These are phyloP conservation scores for Mythimna lalbum DNA, from an alignment of 2,888 invertebrate genomes.

Conservation along the genomic window DNA sequence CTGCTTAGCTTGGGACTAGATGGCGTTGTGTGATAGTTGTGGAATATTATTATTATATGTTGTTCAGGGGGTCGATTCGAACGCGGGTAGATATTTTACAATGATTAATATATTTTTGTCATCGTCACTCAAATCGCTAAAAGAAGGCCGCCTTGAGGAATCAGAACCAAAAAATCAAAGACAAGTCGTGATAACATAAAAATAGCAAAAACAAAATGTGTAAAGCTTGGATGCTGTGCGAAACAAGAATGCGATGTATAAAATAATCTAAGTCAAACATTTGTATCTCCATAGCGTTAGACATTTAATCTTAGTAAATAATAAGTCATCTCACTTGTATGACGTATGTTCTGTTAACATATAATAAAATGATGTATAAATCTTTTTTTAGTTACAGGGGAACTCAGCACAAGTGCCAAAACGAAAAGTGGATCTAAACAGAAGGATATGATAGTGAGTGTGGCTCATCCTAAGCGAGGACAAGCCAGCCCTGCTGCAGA, in stretches of 20 bases:
- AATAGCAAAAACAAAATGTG: background rate
- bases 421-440: conserved; percentile 65
- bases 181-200: background rate
- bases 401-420: conserved; percentile 73
- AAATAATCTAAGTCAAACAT: conserved; percentile 10
- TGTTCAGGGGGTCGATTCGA: too few relatives aligned
- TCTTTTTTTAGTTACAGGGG: conserved; percentile 75
- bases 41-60: too few relatives aligned
- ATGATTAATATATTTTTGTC: too few relatives aligned
- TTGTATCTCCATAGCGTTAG: conserved; percentile 1
- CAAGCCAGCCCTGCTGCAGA: conserved; percentile 58
- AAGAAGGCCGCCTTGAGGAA: background rate
- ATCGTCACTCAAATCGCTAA: background rate
- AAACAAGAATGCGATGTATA: conserved; percentile 1
- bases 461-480: conserved; percentile 23
- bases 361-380: background rate
- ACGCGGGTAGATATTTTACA: too few relatives aligned
- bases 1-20: too few relatives aligned
- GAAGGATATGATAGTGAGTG: conserved; percentile 63
- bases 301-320: conserved; percentile 27
- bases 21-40: too few relatives aligned
- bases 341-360: conserved; percentile 10
- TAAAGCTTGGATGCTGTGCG: conserved; percentile 4
- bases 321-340: conserved; percentile 9
- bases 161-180: background rate